phyloP scores from a whole-genome alignment of 1,140 invertebrate genomes.

The Heliconius hewitsoni region DNA sequence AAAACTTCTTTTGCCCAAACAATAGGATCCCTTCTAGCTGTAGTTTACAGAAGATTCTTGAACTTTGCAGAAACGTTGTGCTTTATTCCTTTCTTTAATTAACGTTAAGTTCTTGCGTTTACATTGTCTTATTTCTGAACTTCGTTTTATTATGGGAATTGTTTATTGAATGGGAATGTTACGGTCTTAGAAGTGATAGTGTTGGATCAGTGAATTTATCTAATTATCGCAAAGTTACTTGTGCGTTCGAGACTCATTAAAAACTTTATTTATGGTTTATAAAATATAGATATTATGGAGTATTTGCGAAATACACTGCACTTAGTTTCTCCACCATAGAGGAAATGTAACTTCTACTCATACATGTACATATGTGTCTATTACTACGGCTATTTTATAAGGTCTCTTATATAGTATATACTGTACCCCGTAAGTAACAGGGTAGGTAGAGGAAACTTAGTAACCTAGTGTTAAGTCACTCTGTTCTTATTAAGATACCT shows the following conservation, averaged over 20 bases:
- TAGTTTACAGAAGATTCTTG: constrained; percentile 9
- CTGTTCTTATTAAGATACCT: background rate
- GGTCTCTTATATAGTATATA: too few species aligned
- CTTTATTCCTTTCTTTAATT: constrained; percentile 14
- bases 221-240: background rate
- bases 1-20: constrained; percentile 10
- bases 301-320: background rate
- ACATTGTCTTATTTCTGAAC: constrained; percentile 10
- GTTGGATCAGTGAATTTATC: background rate
- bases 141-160: background rate
- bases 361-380: too few species aligned
- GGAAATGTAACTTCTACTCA: too few species aligned
- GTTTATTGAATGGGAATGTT: background rate
- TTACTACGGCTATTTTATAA: too few species aligned
- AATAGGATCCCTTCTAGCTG: constrained; percentile 5
- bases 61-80: constrained; percentile 1
- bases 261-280: background rate
- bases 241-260: background rate
- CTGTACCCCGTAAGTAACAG: background rate
- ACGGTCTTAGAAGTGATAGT: background rate
- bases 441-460: background rate
- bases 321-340: too few species aligned
- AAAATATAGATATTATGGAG: too few species aligned
- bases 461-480: background rate
- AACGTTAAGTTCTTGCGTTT: constrained; percentile 1